Evolutionary conservation across 1,140 invertebrate species (phyloP).

Genomic region (Dinothrombium tinctorium): DNA sequence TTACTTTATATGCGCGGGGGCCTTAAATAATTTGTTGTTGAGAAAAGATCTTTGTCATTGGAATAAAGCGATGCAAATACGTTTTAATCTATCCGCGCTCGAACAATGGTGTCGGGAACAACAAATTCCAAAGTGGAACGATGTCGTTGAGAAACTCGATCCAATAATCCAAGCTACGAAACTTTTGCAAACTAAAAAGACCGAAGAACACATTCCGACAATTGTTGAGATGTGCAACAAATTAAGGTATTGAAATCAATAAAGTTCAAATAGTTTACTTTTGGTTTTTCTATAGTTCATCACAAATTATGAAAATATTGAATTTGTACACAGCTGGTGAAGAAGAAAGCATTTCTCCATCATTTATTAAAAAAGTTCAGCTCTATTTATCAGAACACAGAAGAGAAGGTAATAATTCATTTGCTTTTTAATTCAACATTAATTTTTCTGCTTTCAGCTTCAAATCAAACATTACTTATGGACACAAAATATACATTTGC

Average conservation of each 20-base stretch:
- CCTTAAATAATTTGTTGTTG: conserved; percentile 75
- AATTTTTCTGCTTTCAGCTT: conserved; percentile 14
- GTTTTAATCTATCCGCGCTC: conserved; percentile 60
- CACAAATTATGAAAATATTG: conserved; percentile 43
- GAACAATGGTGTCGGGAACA: conserved; percentile 78
- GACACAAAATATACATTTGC: conserved; percentile 62
- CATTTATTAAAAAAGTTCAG: conserved; percentile 67
- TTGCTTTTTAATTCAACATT: conserved; percentile 14
- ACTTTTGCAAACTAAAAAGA: conserved; percentile 63
- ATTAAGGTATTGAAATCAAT: conserved; percentile 27
- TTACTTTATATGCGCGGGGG: conserved; percentile 78
- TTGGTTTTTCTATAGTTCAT: conserved; percentile 4
- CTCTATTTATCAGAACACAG: conserved; percentile 36
- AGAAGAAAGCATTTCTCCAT: conserved; percentile 52
- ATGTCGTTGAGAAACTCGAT: conserved; percentile 43
- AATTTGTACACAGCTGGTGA: conserved; percentile 75
- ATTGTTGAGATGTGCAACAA: conserved; percentile 79
- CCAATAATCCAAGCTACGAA: conserved; percentile 89
- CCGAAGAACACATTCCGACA: conserved; percentile 60
- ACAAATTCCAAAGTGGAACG: conserved; percentile 31
- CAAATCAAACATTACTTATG: conserved; percentile 37
- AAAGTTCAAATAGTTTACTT: neutral
- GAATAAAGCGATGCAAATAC: conserved; percentile 88
- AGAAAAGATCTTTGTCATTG: conserved; percentile 93
- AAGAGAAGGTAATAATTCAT: neutral